Evolutionary conservation across 2,888 invertebrate genomes (phyloP), one percentile per base, ranked within the genome.

Genomic region (Ochlodes sylvanus): DNA sequence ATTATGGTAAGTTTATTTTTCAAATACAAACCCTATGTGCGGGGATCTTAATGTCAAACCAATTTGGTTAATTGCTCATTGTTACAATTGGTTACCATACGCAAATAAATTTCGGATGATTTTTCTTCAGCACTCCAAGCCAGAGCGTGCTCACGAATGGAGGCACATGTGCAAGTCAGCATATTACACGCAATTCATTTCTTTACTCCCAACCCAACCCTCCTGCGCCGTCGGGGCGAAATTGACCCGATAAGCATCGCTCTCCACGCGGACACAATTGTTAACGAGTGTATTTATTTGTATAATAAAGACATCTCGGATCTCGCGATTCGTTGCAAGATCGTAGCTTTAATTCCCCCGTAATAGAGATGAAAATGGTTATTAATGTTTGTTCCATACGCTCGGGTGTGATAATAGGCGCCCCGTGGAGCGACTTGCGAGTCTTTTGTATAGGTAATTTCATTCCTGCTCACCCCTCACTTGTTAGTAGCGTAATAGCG

Each of bases 371-470:
- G 67, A 68, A 17, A 67, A 62, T 68, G 7, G 47, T 38, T 56
- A 27, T 62, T 47, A 61, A 62, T 56, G 42, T 50, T 56, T 19
- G 55, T 50, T 55, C 61, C 67, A 60, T 60, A 67, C 64, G 64
- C 14, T 34, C 41, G 41, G 14, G 52, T 75, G 79, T 61, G 76
- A 76, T 84, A 86, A 86, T 83, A 79, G 84, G 87, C 88, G 77
- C 83, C 88, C 87, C 84, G 87, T 75, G 56, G 88, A 68, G 86
- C 69, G 70, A 63, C 75, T 75, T 77, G 80, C 78, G 77, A 79
- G 81, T 80, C 85, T 80, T 84, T 87, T 87, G 86, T 87, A 77
- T 77, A 75, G 80, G 78, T 86, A 85, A 86, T 85, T 84, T 80
- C 79, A 78, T 78, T 79, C 75, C 73, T 71, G 71, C 73, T 77